A percentile compares a stretch with the other conserved stretches of the same genome.
Evolutionary conservation across 2,888 invertebrate genomes (phyloP).

Genomic region (Linnaemya vulpina): DNA sequence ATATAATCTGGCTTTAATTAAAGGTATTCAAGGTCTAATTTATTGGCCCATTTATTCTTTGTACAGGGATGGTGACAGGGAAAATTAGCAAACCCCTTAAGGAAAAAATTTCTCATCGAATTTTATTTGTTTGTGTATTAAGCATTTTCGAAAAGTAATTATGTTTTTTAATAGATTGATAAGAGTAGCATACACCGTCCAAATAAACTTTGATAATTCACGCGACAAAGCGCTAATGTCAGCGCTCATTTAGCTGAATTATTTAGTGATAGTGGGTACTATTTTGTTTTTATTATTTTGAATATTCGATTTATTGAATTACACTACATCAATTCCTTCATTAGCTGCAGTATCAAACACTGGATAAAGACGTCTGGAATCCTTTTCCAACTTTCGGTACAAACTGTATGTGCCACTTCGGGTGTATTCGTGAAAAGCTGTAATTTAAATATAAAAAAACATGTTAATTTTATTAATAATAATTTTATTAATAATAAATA

Average conservation of each 20-base stretch:
- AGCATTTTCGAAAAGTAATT: too few relatives aligned
- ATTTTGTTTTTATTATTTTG: neutral
- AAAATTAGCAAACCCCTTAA: neutral
- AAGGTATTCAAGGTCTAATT: constrained; percentile 22
- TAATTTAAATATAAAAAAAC: neutral
- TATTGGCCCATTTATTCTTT: constrained; percentile 23
- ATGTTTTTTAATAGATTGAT: too few relatives aligned
- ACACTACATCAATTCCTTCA: neutral
- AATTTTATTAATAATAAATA: too few relatives aligned
- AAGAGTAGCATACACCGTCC: too few relatives aligned
- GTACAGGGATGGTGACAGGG: neutral
- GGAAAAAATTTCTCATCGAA: neutral
- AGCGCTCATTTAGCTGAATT: too few relatives aligned
- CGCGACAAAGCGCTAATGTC: too few relatives aligned
- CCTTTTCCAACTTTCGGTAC: constrained; percentile 4
- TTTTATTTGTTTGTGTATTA: neutral
- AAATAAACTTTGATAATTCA: too few relatives aligned
- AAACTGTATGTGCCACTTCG: constrained; percentile 24
- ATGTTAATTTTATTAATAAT: neutral
- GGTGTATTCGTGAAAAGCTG: constrained; percentile 29
- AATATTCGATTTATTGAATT: neutral
- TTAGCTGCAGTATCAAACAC: neutral
- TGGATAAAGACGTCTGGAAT: constrained; percentile 11
- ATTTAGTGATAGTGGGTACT: too few relatives aligned
- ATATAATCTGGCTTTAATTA: neutral